Evolutionary conservation across 2,113 vertebrate species (phyloP).

Genomic region (Mus spicilegus): DNA sequence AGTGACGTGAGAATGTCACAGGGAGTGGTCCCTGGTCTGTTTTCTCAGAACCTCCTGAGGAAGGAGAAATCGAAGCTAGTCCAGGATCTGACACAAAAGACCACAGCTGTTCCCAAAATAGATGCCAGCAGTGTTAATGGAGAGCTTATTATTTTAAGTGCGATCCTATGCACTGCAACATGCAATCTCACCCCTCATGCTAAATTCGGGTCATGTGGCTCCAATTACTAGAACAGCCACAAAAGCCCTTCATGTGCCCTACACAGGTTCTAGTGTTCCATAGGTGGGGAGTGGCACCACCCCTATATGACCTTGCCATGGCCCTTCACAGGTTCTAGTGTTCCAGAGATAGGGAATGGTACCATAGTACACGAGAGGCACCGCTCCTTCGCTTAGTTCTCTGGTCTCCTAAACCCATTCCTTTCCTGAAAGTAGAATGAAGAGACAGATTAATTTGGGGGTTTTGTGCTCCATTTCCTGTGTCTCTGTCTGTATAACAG

Average conservation of each 20-base stretch:
- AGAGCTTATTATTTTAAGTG: not conserved
- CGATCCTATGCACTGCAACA: not conserved
- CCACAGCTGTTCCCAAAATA: not conserved
- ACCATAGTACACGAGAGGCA: not conserved
- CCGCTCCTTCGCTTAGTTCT: not conserved
- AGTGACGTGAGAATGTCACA: not conserved
- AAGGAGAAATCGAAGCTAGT: not conserved
- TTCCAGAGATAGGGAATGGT: not conserved
- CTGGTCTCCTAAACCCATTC: not conserved
- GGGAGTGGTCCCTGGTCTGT: not conserved
- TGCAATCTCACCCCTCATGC: not conserved
- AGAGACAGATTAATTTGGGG: not conserved
- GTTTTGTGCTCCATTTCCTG: not conserved
- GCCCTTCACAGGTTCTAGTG: not conserved
- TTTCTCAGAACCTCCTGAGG: not conserved
- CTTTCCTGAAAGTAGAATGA: constrained; percentile 4
- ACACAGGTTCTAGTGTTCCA: not conserved
- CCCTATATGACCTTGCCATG: not conserved
- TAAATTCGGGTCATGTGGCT: not conserved
- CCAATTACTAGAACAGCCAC: not conserved
- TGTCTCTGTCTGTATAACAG: not conserved
- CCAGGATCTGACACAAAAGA: not conserved
- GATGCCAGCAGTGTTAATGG: too few species aligned
- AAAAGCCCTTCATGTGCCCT: not conserved
- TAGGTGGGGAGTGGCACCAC: not conserved